Base-by-base conservation (phyloP, 2,797 vertebrate genomes). In the Takifugu rubripes region DNA sequence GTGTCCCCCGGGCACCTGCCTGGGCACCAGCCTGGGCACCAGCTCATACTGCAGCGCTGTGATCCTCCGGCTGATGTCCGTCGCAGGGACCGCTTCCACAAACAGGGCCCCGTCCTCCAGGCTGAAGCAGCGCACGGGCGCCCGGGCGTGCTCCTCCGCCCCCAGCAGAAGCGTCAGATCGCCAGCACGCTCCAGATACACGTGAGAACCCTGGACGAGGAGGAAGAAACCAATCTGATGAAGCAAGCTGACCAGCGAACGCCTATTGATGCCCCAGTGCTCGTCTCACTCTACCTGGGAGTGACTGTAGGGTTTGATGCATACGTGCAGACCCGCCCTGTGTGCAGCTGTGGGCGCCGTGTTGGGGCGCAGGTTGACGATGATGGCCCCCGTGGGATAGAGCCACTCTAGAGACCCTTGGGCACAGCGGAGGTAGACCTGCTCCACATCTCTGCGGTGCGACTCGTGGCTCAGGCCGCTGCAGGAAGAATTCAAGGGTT, bases 391-490 rank as follows among this genome's bases (percentile, higher is more conserved):
- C 0, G 93, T 96, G 16, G 96, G 96, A 85, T 98, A 98, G 72
- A 98, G 91, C 96, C 96, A 98, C 82, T 97, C 92, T 66, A 98
- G 89, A 0, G 90, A 87, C 1, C 96, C 96, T 66, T 94, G 91
- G 0, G 95, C 92, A 66, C 96, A 98, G 65, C 96, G 94, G 25
- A 98, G 92, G 81, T 98, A 98, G 70, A 98, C 91, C 91, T 98
- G 96, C 76, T 96, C 96, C 64, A 98, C 96, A 49, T 98, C 95
- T 77, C 95, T 93, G 68, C 88, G 82, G 71, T 95, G 96, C n/a
- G 89, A 81, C 83, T 97, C 94, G 0, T 96, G 96, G 10, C 93
- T 97, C 81, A 98, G 85, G 53, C 96, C 96, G 48, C 96, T 98
- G 74, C 48, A 9, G 33, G 14, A 5, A 12, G 42, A 10, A 21